Evolutionary conservation across 2,888 invertebrate genomes (phyloP).

Genomic region (Cybosia mesomella): DNA sequence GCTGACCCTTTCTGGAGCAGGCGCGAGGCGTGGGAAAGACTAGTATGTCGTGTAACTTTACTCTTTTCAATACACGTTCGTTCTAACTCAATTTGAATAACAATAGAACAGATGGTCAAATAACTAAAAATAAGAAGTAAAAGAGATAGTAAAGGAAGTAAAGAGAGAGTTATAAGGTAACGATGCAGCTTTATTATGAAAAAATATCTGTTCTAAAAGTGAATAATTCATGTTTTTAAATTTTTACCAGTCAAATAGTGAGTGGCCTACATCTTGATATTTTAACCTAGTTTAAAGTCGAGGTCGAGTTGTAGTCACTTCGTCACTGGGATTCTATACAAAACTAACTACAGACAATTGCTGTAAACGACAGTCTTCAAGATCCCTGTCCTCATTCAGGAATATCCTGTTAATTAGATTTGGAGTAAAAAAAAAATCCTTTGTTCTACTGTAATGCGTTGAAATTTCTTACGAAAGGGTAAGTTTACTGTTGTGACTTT

Average conservation of each 20-base stretch:
- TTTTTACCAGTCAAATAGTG: conserved; percentile 68
- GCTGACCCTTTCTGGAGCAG: conserved; percentile 40
- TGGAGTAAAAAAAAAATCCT: background rate
- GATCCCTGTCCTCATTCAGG: background rate
- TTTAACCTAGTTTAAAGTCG: conserved; percentile 80
- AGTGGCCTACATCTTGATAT: conserved; percentile 74
- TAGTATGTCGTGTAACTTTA: conserved; percentile 29
- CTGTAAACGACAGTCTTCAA: conserved; percentile 18
- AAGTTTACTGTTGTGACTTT: background rate
- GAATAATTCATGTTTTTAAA: conserved; percentile 55
- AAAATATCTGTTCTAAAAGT: conserved; percentile 64
- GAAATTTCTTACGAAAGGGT: background rate
- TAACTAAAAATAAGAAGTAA: conserved; percentile 49
- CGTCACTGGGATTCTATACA: conserved; percentile 62
- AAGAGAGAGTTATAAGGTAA: conserved; percentile 50
- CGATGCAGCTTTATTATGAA: conserved; percentile 55
- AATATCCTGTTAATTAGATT: background rate
- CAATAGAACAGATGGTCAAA: conserved; percentile 50
- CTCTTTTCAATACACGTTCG: conserved; percentile 32
- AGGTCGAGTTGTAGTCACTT: conserved; percentile 68
- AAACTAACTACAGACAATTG: conserved; percentile 37
- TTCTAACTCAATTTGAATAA: conserved; percentile 44
- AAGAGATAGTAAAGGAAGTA: too few species aligned
- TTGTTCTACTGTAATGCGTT: conserved; percentile 1
- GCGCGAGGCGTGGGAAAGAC: conserved; percentile 50